These are phyloP conservation scores for Drosophila sulfurigaster DNA, from an alignment of 1,140 invertebrate genomes.

Conservation along the genomic window DNA sequence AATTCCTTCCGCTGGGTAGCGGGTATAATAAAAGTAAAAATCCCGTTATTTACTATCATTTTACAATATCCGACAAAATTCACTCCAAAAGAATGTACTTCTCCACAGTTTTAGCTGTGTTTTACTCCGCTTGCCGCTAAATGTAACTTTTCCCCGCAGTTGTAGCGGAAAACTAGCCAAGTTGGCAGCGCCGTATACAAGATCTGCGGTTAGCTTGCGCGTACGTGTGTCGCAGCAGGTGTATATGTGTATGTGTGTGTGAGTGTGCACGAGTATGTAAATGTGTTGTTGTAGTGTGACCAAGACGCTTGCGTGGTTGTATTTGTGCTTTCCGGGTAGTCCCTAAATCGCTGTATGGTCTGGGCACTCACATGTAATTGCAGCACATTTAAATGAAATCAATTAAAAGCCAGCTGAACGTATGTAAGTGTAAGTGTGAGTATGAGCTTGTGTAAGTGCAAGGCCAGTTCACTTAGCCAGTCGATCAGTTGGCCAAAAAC, in stretches of 20 bases:
- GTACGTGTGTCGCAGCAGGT: slow-evolving; percentile 47
- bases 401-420: slow-evolving; percentile 13
- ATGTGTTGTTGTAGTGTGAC: slow-evolving; percentile 16
- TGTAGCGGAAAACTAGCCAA: no score
- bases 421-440: neutral
- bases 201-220: slow-evolving; percentile 41
- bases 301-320: neutral
- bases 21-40: no score
- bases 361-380: slow-evolving; percentile 18
- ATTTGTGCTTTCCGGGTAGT: slow-evolving; percentile 41
- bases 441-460: slow-evolving; percentile 28
- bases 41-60: no score
- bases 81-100: no score
- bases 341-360: slow-evolving; percentile 28
- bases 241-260: slow-evolving; percentile 29
- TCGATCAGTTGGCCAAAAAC: slow-evolving; percentile 9
- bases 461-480: slow-evolving; percentile 32
- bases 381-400: slow-evolving; percentile 21
- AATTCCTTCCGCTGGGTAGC: no score
- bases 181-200: neutral
- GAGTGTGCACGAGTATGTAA: neutral
- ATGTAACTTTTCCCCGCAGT: no score
- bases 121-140: no score
- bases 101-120: no score
- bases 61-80: no score